Percentiles rank a stretch among this genome's conserved stretches.
Evolutionary conservation across 2,888 invertebrate species (phyloP).

Genomic region (Conops quadrifasciatus): DNA sequence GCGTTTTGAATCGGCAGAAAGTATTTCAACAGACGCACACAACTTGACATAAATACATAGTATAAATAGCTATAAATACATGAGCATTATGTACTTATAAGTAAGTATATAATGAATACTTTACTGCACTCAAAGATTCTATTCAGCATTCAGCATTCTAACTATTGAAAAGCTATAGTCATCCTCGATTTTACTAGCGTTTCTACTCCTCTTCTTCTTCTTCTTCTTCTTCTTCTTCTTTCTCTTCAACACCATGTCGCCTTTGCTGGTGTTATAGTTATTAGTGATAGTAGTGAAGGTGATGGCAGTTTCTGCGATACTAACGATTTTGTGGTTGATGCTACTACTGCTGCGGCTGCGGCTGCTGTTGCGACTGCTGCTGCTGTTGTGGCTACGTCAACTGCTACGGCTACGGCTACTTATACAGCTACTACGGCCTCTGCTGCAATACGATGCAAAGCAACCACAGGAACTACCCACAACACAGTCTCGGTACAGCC

Average conservation of each 20-base stretch:
- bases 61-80: too few relatives aligned
- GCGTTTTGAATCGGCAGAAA: too few relatives aligned
- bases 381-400: not conserved
- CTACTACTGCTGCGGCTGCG: constrained; percentile 26
- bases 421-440: not conserved
- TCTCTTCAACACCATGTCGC: not conserved
- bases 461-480: too few relatives aligned
- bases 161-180: too few relatives aligned
- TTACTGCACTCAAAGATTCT: too few relatives aligned
- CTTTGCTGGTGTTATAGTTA: not conserved
- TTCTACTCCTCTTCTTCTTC: not conserved
- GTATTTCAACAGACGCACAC: too few relatives aligned
- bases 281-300: constrained; percentile 37
- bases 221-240: constrained; percentile 2
- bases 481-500: too few relatives aligned
- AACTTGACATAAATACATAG: too few relatives aligned
- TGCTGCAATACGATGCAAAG: not conserved
- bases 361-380: constrained; percentile 15
- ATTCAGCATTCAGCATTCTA: too few relatives aligned
- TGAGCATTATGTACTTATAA: too few relatives aligned
- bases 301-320: constrained; percentile 21
- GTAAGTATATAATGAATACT: too few relatives aligned
- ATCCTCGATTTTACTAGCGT: too few relatives aligned
- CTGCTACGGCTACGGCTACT: not conserved
- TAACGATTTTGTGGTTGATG: constrained; percentile 25